Percentiles rank a stretch among this genome's conserved stretches.
Evolutionary conservation across 2,797 vertebrate genomes (phyloP).

Genomic region (Acanthurus leucopareius): DNA sequence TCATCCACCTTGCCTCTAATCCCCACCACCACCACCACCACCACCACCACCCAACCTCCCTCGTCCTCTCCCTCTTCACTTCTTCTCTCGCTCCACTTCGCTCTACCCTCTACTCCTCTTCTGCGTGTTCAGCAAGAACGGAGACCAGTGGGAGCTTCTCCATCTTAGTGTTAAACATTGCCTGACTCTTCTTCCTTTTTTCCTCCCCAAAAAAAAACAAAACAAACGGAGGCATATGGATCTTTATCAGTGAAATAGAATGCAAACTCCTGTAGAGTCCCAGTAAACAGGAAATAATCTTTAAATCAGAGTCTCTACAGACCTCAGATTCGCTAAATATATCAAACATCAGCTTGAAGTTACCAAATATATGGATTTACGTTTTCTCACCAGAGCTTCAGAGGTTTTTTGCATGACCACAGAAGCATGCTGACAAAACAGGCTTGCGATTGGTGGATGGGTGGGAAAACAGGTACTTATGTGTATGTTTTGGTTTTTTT

Average conservation of each 20-base stretch:
- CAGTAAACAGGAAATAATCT: neutral
- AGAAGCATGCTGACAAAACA: conserved; percentile 18
- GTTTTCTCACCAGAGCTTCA: neutral
- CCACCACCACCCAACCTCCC: neutral
- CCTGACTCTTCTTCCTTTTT: conserved; percentile 26
- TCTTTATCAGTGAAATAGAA: conserved; percentile 19
- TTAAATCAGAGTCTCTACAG: neutral
- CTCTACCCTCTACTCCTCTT: conserved; percentile 57
- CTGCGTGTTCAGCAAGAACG: conserved; percentile 75
- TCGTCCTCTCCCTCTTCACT: conserved; percentile 10
- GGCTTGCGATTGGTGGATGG: conserved; percentile 27
- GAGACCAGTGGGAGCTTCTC: conserved; percentile 68
- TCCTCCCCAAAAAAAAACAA: conserved; percentile 8
- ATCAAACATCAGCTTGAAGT: neutral
- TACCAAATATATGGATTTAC: conserved; percentile 1
- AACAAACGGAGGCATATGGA: conserved; percentile 4
- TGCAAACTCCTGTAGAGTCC: conserved; percentile 3
- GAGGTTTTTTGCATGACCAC: neutral
- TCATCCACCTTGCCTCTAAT: conserved; percentile 73
- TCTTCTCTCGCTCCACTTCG: conserved; percentile 56
- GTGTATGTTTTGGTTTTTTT: conserved; percentile 51
- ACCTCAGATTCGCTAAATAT: neutral
- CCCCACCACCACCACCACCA: conserved; percentile 26
- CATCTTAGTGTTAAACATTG: conserved; percentile 53
- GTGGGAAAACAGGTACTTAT: conserved; percentile 59